Evolutionary conservation across 2,797 vertebrate species (phyloP).

Genomic region (Thaleichthys pacificus): DNA sequence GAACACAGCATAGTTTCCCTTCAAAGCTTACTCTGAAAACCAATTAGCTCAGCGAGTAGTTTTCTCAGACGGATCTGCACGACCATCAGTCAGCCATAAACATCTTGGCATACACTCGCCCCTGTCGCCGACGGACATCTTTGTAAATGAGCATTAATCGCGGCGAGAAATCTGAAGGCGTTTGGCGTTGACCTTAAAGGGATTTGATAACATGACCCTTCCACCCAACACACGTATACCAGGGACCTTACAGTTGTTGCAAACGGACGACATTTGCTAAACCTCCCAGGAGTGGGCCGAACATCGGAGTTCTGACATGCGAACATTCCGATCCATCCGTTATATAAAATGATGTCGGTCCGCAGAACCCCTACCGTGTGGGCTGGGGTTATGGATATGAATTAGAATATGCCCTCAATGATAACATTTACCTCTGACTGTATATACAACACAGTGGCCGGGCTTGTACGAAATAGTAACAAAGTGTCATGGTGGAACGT

Average conservation of each 20-base stretch:
- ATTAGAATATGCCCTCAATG: slow-evolving; percentile 77
- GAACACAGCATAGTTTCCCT: slow-evolving; percentile 59
- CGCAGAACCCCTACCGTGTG: slow-evolving; percentile 64
- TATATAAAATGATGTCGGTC: slow-evolving; percentile 64
- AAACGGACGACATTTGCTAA: slow-evolving; percentile 52
- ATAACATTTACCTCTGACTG: slow-evolving; percentile 81
- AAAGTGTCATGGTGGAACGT: slow-evolving; percentile 74
- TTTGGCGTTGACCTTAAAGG: slow-evolving; percentile 56
- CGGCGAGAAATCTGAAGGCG: not conserved
- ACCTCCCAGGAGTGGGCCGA: slow-evolving; percentile 42
- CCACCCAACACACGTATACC: no score
- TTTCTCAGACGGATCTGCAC: slow-evolving; percentile 8
- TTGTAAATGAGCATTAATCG: slow-evolving; percentile 43
- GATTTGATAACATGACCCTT: slow-evolving; percentile 53
- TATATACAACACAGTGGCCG: slow-evolving; percentile 79
- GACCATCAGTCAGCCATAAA: slow-evolving; percentile 66
- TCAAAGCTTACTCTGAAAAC: slow-evolving; percentile 54
- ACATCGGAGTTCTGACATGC: slow-evolving; percentile 61
- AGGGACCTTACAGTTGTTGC: no score
- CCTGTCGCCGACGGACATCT: slow-evolving; percentile 36
- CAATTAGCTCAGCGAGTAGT: slow-evolving; percentile 60
- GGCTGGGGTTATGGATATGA: slow-evolving; percentile 72
- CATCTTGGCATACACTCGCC: slow-evolving; percentile 62
- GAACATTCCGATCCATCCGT: slow-evolving; percentile 61
- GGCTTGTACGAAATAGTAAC: slow-evolving; percentile 79